phyloP scores from a whole-genome alignment of 2,888 invertebrate genomes.

The Heliconius erato region DNA sequence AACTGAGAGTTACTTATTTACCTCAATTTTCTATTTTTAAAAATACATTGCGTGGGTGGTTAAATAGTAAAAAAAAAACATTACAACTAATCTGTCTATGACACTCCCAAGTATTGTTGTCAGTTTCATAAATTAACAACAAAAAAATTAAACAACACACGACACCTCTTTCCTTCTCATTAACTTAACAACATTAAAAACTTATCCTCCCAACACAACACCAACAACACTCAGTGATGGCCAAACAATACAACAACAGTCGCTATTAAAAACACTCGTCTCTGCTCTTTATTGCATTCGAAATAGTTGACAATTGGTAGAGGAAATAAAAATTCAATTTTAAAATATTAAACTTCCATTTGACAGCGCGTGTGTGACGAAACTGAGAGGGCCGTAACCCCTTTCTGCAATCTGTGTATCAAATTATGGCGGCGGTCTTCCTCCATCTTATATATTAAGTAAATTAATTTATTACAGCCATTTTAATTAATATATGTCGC shows the following conservation, averaged over 20 bases:
- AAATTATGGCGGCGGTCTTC: conserved; percentile 80
- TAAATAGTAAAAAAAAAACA: not conserved
- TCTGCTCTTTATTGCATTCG: conserved; percentile 19
- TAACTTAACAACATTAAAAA: conserved; percentile 10
- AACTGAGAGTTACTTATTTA: no score
- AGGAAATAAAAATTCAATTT: conserved; percentile 81
- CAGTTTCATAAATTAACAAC: not conserved
- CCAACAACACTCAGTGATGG: not conserved
- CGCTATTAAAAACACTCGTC: conserved; percentile 39
- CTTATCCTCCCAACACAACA: not conserved
- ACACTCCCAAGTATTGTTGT: not conserved
- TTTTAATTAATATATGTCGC: conserved; percentile 22
- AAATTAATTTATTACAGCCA: conserved; percentile 76
- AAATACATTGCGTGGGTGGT: not conserved
- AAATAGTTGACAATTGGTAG: conserved; percentile 35
- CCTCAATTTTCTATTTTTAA: no score
- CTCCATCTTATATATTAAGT: conserved; percentile 45
- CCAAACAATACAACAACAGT: conserved; percentile 14
- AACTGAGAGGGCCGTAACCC: conserved; percentile 78
- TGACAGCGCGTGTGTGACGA: conserved; percentile 83
- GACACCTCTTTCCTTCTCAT: not conserved
- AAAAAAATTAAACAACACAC: not conserved
- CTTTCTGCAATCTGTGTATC: conserved; percentile 79
- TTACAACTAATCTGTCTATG: not conserved
- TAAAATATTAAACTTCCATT: conserved; percentile 82